Conservation (phyloP, 2,113 vertebrate genomes). For the Spermophilus dauricus region DNA sequence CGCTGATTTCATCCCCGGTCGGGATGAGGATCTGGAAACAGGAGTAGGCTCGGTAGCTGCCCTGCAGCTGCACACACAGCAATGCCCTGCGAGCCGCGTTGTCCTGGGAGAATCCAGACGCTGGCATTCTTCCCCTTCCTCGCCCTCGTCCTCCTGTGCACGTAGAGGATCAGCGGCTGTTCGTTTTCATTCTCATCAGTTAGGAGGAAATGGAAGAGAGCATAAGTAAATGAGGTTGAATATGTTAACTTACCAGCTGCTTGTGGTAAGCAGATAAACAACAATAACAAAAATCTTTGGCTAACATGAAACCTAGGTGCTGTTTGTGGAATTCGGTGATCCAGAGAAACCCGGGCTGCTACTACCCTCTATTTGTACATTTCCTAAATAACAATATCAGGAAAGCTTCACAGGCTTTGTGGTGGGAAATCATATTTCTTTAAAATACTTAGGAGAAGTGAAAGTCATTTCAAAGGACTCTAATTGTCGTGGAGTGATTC, state of each 20-base stretch:
- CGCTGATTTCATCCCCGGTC: slow-evolving; percentile 13
- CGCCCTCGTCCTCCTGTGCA: neutral
- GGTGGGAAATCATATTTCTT: slow-evolving; percentile 73
- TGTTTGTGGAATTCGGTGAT: slow-evolving; percentile 27
- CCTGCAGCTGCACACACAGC: neutral
- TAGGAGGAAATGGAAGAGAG: slow-evolving; percentile 42
- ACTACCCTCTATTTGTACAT: neutral
- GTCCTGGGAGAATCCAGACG: neutral
- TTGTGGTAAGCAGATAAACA: slow-evolving; percentile 40
- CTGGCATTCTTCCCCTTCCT: neutral
- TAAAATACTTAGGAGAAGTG: slow-evolving; percentile 64
- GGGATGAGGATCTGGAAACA: neutral
- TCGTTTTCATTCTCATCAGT: slow-evolving; percentile 47
- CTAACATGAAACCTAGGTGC: slow-evolving; percentile 56
- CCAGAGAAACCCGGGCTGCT: neutral
- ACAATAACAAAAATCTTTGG: slow-evolving; percentile 51
- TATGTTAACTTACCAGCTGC: neutral
- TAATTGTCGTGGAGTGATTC: slow-evolving; percentile 74
- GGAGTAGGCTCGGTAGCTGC: neutral
- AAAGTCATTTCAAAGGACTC: slow-evolving; percentile 76
- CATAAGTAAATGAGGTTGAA: neutral
- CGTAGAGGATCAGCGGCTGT: neutral
- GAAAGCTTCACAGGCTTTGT: neutral
- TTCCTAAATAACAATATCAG: slow-evolving; percentile 22
- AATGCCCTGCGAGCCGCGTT: neutral